Evolutionary conservation across 2,888 invertebrate genomes (phyloP).

Genomic region (Notodonta ziczac): DNA sequence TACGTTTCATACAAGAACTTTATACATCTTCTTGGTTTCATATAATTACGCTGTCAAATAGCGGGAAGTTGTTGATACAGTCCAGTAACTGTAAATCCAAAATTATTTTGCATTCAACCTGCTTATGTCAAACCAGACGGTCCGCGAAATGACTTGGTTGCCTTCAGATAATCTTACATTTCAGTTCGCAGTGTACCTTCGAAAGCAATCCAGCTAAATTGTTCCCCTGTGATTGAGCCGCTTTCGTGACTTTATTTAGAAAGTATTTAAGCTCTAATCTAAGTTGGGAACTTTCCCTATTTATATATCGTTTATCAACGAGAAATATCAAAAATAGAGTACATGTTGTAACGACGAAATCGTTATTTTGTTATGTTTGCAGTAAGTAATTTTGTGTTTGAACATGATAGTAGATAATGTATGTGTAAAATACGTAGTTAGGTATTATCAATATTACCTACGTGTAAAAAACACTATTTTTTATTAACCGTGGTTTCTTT

Average conservation of each 20-base stretch:
- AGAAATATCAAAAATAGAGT: neutral
- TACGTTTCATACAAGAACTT: neutral
- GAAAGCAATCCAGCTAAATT: neutral
- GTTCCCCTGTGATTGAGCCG: neutral
- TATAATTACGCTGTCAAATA: neutral
- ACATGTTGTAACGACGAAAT: no score
- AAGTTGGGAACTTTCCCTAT: neutral
- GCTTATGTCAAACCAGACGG: neutral
- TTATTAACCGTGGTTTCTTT: no score
- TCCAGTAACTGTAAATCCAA: neutral
- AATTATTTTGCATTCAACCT: neutral
- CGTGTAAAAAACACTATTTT: no score
- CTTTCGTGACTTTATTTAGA: constrained; percentile 4
- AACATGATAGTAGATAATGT: no score
- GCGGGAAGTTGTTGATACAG: neutral
- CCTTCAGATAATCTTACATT: neutral
- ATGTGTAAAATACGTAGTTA: no score
- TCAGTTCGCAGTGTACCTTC: neutral
- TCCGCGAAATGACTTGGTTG: neutral
- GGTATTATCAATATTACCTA: no score
- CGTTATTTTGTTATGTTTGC: no score
- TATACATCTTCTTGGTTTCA: no score
- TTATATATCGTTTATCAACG: neutral
- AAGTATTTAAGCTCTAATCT: constrained; percentile 2
- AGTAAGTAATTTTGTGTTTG: no score